Percentiles rank a stretch among this genome's conserved stretches.
Conservation (phyloP, 2,113 vertebrate species). For the Triplophysa rosa region DNA sequence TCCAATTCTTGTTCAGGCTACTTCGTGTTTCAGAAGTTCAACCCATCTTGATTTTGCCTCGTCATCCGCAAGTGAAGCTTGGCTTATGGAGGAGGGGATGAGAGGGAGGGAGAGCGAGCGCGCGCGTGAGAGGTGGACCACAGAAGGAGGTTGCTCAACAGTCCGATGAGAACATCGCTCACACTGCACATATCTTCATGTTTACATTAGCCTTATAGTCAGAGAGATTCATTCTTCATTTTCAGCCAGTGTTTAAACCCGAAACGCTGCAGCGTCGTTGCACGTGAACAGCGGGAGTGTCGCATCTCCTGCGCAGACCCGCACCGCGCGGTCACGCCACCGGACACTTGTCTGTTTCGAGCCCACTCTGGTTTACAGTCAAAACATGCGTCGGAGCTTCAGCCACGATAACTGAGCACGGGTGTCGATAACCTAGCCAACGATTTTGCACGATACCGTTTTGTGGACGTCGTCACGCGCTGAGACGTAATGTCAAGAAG, state of each 20-base stretch:
- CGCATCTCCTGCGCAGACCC: constrained; percentile 15
- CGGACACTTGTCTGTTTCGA: constrained; percentile 12
- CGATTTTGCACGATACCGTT: constrained; percentile 43
- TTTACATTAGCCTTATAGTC: not conserved
- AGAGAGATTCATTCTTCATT: not conserved
- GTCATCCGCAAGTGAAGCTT: constrained; percentile 58
- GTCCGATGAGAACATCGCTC: constrained; percentile 19
- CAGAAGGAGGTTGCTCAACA: constrained; percentile 26
- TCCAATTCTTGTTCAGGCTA: not conserved
- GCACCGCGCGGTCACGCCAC: not conserved
- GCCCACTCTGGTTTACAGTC: constrained; percentile 2
- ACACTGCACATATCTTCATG: constrained; percentile 12
- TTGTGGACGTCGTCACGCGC: constrained; percentile 35
- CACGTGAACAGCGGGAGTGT: constrained; percentile 10
- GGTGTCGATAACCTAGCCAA: constrained; percentile 35
- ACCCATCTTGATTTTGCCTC: constrained; percentile 54
- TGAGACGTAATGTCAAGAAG: constrained; percentile 68
- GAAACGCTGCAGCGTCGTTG: constrained; percentile 2
- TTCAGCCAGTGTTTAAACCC: constrained; percentile 6
- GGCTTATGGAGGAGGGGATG: constrained; percentile 4
- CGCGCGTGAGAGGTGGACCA: not conserved
- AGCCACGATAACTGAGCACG: not conserved
- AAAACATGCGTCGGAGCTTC: constrained; percentile 22
- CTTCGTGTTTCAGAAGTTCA: not conserved
- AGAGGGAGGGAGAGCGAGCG: not conserved